Conservation (phyloP, 2,888 invertebrate species). For the Ophion ventricosus region DNA sequence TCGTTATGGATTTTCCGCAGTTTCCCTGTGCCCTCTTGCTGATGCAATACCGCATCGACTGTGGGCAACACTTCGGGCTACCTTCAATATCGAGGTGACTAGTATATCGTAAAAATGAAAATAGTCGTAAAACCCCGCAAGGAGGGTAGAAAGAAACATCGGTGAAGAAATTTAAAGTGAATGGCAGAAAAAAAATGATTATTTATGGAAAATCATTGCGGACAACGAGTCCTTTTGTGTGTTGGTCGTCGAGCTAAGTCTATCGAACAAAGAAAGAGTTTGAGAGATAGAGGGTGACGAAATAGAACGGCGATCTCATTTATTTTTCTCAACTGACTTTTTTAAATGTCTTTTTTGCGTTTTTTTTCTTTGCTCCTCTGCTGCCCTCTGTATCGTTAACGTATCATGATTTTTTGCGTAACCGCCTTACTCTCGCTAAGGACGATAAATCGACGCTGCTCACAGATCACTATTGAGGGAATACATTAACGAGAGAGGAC, state of each 20-base stretch:
- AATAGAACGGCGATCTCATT: conserved; percentile 47
- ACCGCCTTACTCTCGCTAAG: conserved; percentile 75
- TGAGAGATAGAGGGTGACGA: conserved; percentile 37
- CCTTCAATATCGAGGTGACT: background rate
- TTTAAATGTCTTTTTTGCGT: conserved; percentile 17
- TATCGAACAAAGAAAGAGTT: conserved; percentile 66
- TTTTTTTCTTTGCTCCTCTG: background rate
- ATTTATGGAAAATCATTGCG: background rate
- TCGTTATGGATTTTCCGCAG: background rate
- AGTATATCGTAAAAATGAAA: background rate
- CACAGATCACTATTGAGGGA: conserved; percentile 53
- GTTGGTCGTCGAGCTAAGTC: conserved; percentile 39
- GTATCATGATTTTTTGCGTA: conserved; percentile 76
- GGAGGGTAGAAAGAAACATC: background rate
- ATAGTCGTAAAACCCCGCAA: background rate
- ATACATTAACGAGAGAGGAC: conserved; percentile 42
- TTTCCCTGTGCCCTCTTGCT: background rate
- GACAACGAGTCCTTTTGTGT: conserved; percentile 21
- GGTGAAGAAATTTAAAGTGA: background rate
- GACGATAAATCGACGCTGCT: conserved; percentile 71
- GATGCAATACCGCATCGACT: background rate
- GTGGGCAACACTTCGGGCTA: background rate
- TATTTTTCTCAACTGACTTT: conserved; percentile 19
- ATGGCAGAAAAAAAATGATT: background rate
- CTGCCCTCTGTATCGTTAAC: conserved; percentile 51